Evolutionary conservation across 2,113 vertebrate species (phyloP).

Genomic region (Andinoacara biseriatus): DNA sequence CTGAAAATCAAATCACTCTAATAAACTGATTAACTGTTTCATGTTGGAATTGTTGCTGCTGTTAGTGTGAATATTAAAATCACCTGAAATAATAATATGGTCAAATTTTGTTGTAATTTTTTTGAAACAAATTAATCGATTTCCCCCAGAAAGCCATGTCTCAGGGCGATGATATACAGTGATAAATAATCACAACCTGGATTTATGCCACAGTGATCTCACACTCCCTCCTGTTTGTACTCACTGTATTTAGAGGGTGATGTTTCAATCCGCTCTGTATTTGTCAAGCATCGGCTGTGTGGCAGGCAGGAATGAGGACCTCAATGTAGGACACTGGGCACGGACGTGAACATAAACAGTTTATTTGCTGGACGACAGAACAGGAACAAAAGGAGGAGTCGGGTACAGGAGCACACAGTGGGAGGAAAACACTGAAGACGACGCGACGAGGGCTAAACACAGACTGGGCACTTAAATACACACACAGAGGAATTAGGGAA

Average conservation of each 20-base stretch:
- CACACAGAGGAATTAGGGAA: too few species aligned
- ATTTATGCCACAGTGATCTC: neutral
- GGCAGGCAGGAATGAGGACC: too few species aligned
- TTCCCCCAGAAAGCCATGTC: neutral
- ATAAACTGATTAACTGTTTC: rapidly evolving
- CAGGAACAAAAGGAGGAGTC: too few species aligned
- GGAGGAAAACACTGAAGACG: too few species aligned
- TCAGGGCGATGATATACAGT: neutral
- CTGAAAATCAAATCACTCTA: neutral
- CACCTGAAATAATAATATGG: neutral
- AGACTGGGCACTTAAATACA: too few species aligned
- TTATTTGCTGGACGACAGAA: too few species aligned
- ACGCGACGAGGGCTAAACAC: too few species aligned
- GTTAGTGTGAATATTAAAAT: neutral
- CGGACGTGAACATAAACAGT: too few species aligned
- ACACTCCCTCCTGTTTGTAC: too few species aligned
- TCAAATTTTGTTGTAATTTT: neutral
- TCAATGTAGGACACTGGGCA: too few species aligned
- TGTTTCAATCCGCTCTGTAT: neutral
- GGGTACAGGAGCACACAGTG: too few species aligned
- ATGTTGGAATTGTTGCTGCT: neutral
- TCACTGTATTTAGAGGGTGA: neutral
- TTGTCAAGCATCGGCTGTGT: too few species aligned
- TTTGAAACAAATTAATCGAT: neutral
- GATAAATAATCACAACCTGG: neutral